Evolutionary conservation across 2,888 invertebrate species (phyloP).

Genomic region (Eugnorisma glareosa): DNA sequence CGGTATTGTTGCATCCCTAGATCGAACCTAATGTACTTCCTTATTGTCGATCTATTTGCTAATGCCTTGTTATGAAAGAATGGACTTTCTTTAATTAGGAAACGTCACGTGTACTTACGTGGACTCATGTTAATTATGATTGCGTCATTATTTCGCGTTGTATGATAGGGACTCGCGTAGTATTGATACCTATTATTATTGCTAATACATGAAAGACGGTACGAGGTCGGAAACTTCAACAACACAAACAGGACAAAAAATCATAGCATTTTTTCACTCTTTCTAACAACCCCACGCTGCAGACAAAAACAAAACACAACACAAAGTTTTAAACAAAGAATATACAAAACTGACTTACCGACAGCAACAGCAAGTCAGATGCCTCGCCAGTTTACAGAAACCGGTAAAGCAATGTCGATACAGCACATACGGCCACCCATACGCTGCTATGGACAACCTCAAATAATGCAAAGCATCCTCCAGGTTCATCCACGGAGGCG

Average conservation of each 20-base stretch:
- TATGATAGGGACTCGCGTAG: neutral
- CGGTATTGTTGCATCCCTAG: too few relatives aligned
- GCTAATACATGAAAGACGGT: neutral
- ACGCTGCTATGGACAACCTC: slow-evolving; percentile 95
- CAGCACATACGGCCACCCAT: slow-evolving; percentile 97
- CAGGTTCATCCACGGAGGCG: slow-evolving; percentile 95
- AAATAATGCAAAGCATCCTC: slow-evolving; percentile 94
- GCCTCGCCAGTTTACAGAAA: slow-evolving; percentile 92
- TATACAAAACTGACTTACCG: slow-evolving; percentile 83
- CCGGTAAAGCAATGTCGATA: slow-evolving; percentile 94
- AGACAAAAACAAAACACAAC: slow-evolving; percentile 13
- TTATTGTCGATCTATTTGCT: slow-evolving; percentile 29
- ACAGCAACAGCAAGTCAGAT: slow-evolving; percentile 94
- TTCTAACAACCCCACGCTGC: neutral
- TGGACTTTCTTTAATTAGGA: slow-evolving; percentile 24
- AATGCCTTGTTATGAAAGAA: slow-evolving; percentile 10
- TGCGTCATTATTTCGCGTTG: slow-evolving; percentile 1
- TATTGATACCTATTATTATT: neutral
- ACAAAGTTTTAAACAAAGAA: slow-evolving; percentile 6
- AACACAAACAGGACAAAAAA: neutral
- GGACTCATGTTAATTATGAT: neutral
- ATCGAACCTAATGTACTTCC: slow-evolving; percentile 32
- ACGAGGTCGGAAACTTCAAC: neutral
- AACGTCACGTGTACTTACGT: neutral
- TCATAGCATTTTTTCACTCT: neutral